Evolutionary conservation across 2,113 vertebrate genomes (phyloP).

Genomic region (Aegypius monachus): DNA sequence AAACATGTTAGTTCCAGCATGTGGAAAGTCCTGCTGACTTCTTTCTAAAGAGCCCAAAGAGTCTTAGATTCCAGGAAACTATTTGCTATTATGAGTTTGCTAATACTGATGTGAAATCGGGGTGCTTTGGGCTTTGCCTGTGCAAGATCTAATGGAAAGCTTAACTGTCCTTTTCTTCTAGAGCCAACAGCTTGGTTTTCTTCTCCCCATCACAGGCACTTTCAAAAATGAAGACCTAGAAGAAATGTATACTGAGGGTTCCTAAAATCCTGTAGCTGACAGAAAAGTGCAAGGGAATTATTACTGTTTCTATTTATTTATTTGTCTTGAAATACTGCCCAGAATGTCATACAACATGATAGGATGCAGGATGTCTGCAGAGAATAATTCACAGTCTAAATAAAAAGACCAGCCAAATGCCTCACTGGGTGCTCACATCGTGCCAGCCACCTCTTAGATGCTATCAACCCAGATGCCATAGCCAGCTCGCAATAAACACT

Average conservation of each 20-base stretch:
- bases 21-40: not conserved
- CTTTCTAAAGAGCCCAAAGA: not conserved
- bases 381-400: not conserved
- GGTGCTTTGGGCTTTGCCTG: not conserved
- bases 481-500: not conserved
- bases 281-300: not conserved
- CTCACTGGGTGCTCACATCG: not conserved
- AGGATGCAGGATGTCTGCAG: not conserved
- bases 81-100: not conserved
- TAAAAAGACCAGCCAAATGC: not conserved
- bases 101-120: not conserved
- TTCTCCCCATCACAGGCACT: not conserved
- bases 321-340: slow-evolving; percentile 23
- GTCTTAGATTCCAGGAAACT: slow-evolving; percentile 7
- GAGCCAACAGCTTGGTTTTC: not conserved
- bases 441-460: not conserved
- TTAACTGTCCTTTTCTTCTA: not conserved
- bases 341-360: not conserved
- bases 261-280: slow-evolving; percentile 1
- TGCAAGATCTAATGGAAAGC: not conserved
- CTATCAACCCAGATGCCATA: not conserved
- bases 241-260: not conserved
- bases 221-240: not conserved
- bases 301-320: not conserved
- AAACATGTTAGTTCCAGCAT: not conserved